Percentiles rank a stretch among this genome's conserved stretches.
Conservation (phyloP, 2,797 vertebrate species). For the Megaceryle alcyon region DNA sequence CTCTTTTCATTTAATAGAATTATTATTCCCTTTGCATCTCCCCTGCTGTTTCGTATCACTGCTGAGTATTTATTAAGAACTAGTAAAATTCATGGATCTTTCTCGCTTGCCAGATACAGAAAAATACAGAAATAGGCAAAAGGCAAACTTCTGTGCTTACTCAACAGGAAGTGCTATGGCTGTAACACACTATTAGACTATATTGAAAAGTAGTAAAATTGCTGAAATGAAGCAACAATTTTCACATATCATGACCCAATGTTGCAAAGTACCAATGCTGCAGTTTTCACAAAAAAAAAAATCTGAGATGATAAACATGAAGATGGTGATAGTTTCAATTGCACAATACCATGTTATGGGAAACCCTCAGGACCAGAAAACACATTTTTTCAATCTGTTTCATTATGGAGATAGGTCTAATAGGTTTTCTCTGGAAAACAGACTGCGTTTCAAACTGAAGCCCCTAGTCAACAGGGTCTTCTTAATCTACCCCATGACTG, state of each 20-base stretch:
- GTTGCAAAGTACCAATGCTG: not conserved
- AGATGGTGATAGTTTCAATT: not conserved
- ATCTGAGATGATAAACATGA: not conserved
- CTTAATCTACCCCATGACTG: not conserved
- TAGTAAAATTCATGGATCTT: slow-evolving; percentile 72
- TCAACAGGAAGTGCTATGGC: slow-evolving; percentile 52
- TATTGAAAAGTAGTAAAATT: slow-evolving; percentile 56
- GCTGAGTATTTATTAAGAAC: slow-evolving; percentile 74
- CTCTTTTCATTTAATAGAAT: slow-evolving; percentile 76
- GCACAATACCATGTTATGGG: not conserved
- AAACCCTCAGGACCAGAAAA: not conserved
- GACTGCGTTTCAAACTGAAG: not conserved
- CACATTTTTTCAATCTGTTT: not conserved
- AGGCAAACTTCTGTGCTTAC: slow-evolving; percentile 64
- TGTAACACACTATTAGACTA: slow-evolving; percentile 47
- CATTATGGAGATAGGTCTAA: not conserved
- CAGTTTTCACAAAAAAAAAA: not conserved
- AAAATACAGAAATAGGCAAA: slow-evolving; percentile 59
- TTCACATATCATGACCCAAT: not conserved
- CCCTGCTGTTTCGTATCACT: slow-evolving; percentile 74
- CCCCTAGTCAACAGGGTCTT: not conserved
- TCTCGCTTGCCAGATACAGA: slow-evolving; percentile 60
- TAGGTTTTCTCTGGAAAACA: not conserved
- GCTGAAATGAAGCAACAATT: slow-evolving; percentile 44
- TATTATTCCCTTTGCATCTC: slow-evolving; percentile 75